Evolutionary conservation across 2,113 vertebrate genomes (phyloP), one percentile per base, ranked within the genome.

Genomic region (Eleginops maclovinus): DNA sequence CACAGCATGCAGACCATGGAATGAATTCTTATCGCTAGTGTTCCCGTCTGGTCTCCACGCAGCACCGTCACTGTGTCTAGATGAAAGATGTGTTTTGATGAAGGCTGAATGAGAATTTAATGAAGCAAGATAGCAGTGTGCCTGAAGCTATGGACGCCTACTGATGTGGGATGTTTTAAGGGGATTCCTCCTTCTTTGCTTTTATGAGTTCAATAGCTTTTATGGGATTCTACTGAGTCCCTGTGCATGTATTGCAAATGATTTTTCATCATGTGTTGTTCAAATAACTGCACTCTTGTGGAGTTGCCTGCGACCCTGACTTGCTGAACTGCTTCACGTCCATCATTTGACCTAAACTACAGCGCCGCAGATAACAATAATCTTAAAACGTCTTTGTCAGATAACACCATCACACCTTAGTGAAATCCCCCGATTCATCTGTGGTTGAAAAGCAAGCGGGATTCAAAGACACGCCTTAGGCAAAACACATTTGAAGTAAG

Each of bases 71-170:
- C 74, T 60, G 58, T 83, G 83, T 87, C 87, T 77, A 81, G 84
- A 91, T 93, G 86, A 93, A 90, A 93, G 85, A 93, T 91, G 86
- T 84, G 85, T 92, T 95, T 88, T 92, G 93, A 93, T 91, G 89
- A 90, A 80, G 47, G 36, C 82, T 86, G 83, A 83, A 85, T 92
- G 82, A 91, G 91, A 92, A 93, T 93, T 94, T 93, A 94, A 94
- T 94, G 92, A 93, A 84, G 90, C 83, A 83, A 88, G 86, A 93
- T 91, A 80, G 83, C 71, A 84, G 87, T 66, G 67, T 72, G 91
- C 89, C 91, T 75, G 55, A 72, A 90, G 90, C 89, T 61, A 84
- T 58, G 70, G 76, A 71, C 1, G 49, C 72, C 83, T 85, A 87
- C 77, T 88, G 90, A 88, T 92, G 82, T 72, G 64, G 79, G 60